Conservation (phyloP, 2,888 invertebrate genomes). For the Leptothorax acervorum region DNA sequence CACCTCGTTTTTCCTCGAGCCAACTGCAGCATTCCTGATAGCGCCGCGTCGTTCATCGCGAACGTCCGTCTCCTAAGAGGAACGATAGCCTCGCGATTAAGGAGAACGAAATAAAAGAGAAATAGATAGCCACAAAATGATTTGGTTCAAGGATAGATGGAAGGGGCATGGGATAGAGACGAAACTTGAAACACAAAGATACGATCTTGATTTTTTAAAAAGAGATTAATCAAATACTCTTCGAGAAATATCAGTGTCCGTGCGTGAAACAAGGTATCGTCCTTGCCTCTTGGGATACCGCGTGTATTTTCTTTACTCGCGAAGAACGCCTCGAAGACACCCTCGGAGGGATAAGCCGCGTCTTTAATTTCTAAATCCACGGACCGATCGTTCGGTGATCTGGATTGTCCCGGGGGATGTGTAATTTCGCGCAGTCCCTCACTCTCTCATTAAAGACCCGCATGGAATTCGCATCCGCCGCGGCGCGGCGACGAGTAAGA, state of each 20-base stretch:
- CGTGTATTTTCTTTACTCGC: not conserved
- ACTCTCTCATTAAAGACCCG: slow-evolving; percentile 29
- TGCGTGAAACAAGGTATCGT: slow-evolving; percentile 8
- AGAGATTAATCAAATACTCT: not conserved
- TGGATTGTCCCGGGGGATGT: slow-evolving; percentile 19
- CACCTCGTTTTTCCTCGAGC: slow-evolving; percentile 64
- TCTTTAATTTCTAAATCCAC: slow-evolving; percentile 48
- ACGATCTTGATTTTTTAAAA: slow-evolving; percentile 13
- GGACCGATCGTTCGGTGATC: not conserved
- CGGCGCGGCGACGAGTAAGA: not conserved
- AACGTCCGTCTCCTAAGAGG: not conserved
- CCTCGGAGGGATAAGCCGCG: slow-evolving; percentile 30
- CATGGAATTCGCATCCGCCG: slow-evolving; percentile 20
- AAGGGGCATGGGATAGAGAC: not conserved
- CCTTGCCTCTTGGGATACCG: not conserved
- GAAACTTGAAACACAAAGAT: slow-evolving; percentile 14
- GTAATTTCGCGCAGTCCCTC: slow-evolving; percentile 12
- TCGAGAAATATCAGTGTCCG: not conserved
- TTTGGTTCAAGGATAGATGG: not conserved
- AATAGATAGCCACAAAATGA: not conserved
- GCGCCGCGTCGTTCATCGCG: slow-evolving; percentile 18
- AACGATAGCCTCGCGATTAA: slow-evolving; percentile 13
- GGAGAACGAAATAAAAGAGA: not conserved
- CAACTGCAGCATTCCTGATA: slow-evolving; percentile 66
- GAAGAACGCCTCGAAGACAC: not conserved